Base-by-base conservation (phyloP, 2,113 vertebrate genomes). In the Mastomys natalensis region DNA sequence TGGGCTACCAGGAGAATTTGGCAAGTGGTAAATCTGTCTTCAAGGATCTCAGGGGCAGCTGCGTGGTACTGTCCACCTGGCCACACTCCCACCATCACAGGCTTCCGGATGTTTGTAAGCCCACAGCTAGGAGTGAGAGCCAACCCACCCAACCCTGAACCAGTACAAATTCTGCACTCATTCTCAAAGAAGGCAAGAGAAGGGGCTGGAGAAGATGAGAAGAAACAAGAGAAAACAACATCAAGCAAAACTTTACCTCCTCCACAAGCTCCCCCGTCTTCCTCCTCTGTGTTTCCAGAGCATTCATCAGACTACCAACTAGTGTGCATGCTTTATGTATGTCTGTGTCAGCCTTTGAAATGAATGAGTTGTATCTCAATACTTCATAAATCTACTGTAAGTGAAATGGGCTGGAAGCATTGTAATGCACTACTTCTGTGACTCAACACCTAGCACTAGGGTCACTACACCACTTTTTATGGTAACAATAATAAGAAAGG, bases 11-110 rank as follows among this genome's bases (percentile, higher is more conserved):
- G 55, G 55, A 84, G 94, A 97, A 96, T 91, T 84, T 92, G 96
- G 74, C 87, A 90, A 88, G 68, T 73, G 90, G 80, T 92, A 94
- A 95, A 95, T 85, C 94, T 96, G 93, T 95, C 91, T 94, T 97
- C 37, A 0, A 91, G 95, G 91, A 72, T 77, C 88, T 94, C 76
- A 34, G 0, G 1, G 87, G 64, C 92, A 88, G 34, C 74, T 21
- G 85, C 0, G 40, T 90, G 92, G 94, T 1, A 0, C 43, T 21
- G 70, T 93, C 96, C 76, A 90, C 90, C 96, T 96, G 94, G 74
- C 34, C 26, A 48, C 64, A n/a, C 94, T 86, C 94, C 97, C 85
- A 93, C 88, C 43, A 12, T 70, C 5, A 2, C 34, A 15, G 84
- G 78, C 91, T 96, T 92, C 97, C 62, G 94, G 40, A 94, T 78